These are phyloP conservation scores for Bufo bufo DNA, from an alignment of 2,113 vertebrate species.

Conservation along the genomic window DNA sequence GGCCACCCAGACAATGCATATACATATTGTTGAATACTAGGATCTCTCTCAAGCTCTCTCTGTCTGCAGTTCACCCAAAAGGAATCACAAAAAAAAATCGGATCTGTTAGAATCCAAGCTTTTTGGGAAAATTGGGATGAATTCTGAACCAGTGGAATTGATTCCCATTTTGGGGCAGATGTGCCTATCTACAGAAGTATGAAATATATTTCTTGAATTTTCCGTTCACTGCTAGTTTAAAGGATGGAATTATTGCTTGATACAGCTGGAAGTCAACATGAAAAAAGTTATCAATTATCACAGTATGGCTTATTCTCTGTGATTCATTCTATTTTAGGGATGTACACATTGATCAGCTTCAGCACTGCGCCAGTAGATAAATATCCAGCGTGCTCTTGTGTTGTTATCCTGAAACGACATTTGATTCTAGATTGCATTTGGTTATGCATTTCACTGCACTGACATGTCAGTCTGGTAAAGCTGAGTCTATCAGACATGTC, in stretches of 20 bases:
- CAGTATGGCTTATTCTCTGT: neutral
- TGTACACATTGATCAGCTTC: neutral
- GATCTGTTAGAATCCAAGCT: no score
- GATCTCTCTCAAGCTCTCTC: no score
- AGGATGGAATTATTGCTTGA: neutral
- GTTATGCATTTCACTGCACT: constrained; percentile 52
- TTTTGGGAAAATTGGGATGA: no score
- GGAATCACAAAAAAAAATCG: no score
- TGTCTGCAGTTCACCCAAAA: no score
- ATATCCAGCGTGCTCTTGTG: constrained; percentile 3
- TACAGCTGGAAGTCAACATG: neutral
- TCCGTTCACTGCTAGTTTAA: neutral
- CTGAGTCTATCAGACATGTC: constrained; percentile 45
- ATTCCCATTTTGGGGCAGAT: neutral
- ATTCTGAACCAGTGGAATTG: no score
- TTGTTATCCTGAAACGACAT: constrained; percentile 43
- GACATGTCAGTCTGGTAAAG: constrained; percentile 57
- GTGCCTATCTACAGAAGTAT: neutral
- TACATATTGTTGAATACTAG: no score
- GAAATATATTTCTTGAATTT: neutral
- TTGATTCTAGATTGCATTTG: constrained; percentile 15
- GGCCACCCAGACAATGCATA: no score
- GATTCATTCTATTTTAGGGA: neutral
- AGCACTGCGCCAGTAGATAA: neutral
- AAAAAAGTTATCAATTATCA: neutral